Base-by-base conservation (phyloP, 2,888 invertebrate species). In the Drosophila hamatofila region DNA sequence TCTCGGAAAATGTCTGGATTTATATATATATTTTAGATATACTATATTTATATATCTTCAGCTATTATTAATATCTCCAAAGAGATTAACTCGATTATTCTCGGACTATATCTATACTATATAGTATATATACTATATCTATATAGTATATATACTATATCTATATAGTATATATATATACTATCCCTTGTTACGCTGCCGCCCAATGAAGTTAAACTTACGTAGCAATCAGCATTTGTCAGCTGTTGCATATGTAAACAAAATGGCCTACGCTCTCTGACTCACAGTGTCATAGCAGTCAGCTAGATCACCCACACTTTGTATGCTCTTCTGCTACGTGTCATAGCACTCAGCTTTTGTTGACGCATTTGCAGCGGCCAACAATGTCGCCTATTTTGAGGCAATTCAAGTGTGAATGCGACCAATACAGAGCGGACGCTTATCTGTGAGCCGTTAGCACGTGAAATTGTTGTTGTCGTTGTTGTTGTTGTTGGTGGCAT, bases 391-490 rank as follows among this genome's bases (percentile, higher is more conserved):
- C 51, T 69, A 75, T 49, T 42, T 41, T 42, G 30, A 12, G 54
- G 49, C 60, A 54, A 23, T 69, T 79, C 30, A 54, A 37, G 27
- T 33, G 23, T 49, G 5, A 56, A 56, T 42, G 14, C 27, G n/a
- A n/a, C n/a, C n/a, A 52, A 11, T 59, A 14, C 59, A 35, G 21
- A 30, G 23, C 51, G 59, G 49, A 49, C 70, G 71, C 70, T 84
- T 87, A 84, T 89, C 89, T 79, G 57, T 41, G 51, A 52, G 55
- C 44, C 61, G 72, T 82, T 88, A 73, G 80, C 73, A 75, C 70
- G 67, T 77, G 63, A 64, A 81, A 87, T 72, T 70, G 66, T 55
- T 62, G 68, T 37, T 54, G 52, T 39, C 39, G 35, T 35, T 35
- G 72, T n/a, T 52, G 35, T 37, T 52, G 23, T 35, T 52, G 52